Evolutionary conservation across 1,140 invertebrate genomes (phyloP), one percentile per base, ranked within the genome.

Genomic region (Dinoponera quadriceps): DNA sequence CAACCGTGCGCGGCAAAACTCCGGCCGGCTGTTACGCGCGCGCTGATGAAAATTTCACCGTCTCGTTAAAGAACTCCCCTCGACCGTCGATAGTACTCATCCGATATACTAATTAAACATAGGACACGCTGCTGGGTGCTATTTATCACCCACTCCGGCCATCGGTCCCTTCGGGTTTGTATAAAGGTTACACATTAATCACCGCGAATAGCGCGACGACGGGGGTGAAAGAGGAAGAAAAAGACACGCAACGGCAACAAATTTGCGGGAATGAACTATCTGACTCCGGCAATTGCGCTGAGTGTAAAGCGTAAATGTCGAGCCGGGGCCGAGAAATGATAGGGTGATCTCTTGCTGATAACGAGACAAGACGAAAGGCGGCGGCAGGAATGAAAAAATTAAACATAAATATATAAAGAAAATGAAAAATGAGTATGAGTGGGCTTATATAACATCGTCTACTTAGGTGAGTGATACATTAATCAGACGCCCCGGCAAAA

Each of bases 41-140:
- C 16, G 5, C n/a, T 86, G 74, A 81, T 88, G 87, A 87, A 87
- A 88, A 84, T 84, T 88, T 84, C 55, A 84, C 29, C 38, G 51
- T 25, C n/a, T 44, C 49, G 51, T 78, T 44, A 51, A 71, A 84
- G 74, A 86, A 38, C 18, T 33, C 0, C 25, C n/a, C 20, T 4
- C 14, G 27, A 38, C 14, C 38, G 38, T 9, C 14, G 22, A 22
- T 66, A 4, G 9, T 63, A 11, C 38, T n/a, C 27, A 25, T 27
- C 20, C 27, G 22, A 7, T 66, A 54, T 44, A 9, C 38, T 44
- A 44, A 60, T 20, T 16, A 25, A 54, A 48, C 18, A 22, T 9
- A 5, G 38, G 4, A 38, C 18, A 22, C 14, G 3, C 62, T n/a
- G n/a, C 5, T 49, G 44, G n/a, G n/a, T 4, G 11, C 3, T 27